Evolutionary conservation across 2,888 invertebrate species (phyloP), one percentile per base, ranked within the genome.

Genomic region (Ypsolopha scabrella): DNA sequence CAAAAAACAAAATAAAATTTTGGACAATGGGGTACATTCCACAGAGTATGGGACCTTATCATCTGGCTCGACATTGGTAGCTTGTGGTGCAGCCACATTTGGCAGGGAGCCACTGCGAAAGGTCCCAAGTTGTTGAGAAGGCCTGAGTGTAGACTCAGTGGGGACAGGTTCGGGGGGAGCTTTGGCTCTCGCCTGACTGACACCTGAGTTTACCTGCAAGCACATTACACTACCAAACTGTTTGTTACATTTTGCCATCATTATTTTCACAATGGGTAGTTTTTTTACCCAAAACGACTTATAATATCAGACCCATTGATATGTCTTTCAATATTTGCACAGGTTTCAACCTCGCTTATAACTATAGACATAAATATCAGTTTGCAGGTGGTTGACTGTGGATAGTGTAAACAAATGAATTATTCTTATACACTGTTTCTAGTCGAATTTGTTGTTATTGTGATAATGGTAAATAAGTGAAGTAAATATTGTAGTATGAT

Each of bases 31-130:
- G 68, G 65, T 62, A 66, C 76, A 73, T 78, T 76, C 76, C 72
- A 67, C 73, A 68, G 56, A 53, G 56, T 39, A 35, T 68, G 77
- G 78, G 90, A 93, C 93, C 93, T 93, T 83, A 70, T 89, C 89
- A 78, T 91, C 79, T 65, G 66, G 73, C 59, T 90, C 83, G 81
- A 86, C 72, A 61, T 67, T 71, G 69, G 75, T 67, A 72, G 79
- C 72, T 70, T 87, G 85, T 88, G 90, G 81, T 80, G 92, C 92
- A 75, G 93, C 93, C 69, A 95, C 95, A 88, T 95, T 95, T 70
- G 95, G 95, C 81, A 96, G 88, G 61, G 95, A 95, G 67, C 95
- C 95, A 73, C 94, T 94, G 72, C 92, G 88, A 79, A 90, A 92
- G 53, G 90, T 83, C 67, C 91, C 91, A 78, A 91, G 78, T 61